Evolutionary conservation across 2,113 vertebrate genomes (phyloP), one percentile per base, ranked within the genome.

Genomic region (Gobio gobio): DNA sequence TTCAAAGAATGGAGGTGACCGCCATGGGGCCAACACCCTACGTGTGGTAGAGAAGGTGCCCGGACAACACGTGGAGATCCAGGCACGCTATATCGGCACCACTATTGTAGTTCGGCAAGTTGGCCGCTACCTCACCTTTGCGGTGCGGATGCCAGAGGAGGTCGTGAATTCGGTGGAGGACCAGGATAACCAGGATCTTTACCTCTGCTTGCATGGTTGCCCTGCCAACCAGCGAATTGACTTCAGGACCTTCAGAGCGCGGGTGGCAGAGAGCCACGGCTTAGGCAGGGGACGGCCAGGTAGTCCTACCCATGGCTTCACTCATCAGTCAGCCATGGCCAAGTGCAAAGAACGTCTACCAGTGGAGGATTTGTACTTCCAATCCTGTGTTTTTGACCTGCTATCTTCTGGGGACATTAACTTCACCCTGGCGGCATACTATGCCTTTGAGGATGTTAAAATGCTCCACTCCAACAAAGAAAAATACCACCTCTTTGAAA

Each of bases 351-450:
- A 99, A 89, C 95, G 96, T 85, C 96, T 99, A 85, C 97, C 97
- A 0, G 97, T 99, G 88, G 97, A 99, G 93, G 98, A 99, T 90
- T 92, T 99, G 77, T 99, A 99, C 91, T 99, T 97, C 88, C 96
- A 99, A 87, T 98, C 98, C 66, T 99, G 98, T 9, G 96, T 99
- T 89, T 99, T 99, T 0, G 98, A 99, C 89, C 97, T 99, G 45
- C 95, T 99, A 59, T 98, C 97, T 26, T 98, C 98, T 0, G 98
- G 98, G 0, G 98, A 99, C 0, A 94, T 98, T 89, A 98, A 98
- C 95, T 99, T 99, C 93, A 99, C 97, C 26, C 94, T 98, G 93
- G 98, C 98, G n/a, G 98, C 98, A 90, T 99, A 97, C 90, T 99
- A 98, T 0, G 98, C 98, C 77, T 94, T 99, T 76, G 97, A 99